Percentiles rank a stretch among this genome's conserved stretches.
These are phyloP conservation scores for Antechinus stuartii DNA, from an alignment of 2,113 vertebrate genomes.

Conservation along the genomic window DNA sequence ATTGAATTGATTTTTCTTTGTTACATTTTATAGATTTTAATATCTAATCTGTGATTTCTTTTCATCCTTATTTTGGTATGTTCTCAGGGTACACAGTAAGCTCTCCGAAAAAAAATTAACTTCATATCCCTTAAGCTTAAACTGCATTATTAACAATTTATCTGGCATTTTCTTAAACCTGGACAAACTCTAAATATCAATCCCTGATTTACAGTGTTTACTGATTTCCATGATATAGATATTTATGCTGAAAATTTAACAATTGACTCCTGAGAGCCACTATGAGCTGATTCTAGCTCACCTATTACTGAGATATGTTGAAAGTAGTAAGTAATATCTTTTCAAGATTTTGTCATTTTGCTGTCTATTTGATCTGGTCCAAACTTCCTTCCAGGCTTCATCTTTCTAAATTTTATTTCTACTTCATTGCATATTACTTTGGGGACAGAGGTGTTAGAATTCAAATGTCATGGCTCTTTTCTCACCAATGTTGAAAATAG, in stretches of 20 bases:
- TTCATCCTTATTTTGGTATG: background rate
- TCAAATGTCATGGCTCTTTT: background rate
- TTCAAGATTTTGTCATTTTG: background rate
- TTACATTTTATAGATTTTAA: background rate
- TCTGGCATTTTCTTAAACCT: background rate
- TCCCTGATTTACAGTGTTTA: background rate
- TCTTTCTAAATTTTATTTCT: background rate
- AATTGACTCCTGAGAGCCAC: background rate
- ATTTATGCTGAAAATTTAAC: background rate
- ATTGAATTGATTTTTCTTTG: background rate
- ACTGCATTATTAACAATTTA: background rate
- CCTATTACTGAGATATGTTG: background rate
- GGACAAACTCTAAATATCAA: background rate
- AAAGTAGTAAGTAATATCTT: background rate
- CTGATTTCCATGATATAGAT: background rate
- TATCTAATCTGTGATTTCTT: background rate
- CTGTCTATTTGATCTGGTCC: background rate
- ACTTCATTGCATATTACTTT: background rate
- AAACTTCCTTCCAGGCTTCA: background rate
- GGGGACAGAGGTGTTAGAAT: background rate
- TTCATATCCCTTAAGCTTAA: background rate
- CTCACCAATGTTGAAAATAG: background rate
- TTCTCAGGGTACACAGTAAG: background rate
- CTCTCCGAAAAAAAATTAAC: background rate
- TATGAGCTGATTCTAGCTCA: background rate